These are phyloP conservation scores for Myotis daubentonii DNA, from an alignment of 2,797 vertebrate genomes.

Conservation along the genomic window DNA sequence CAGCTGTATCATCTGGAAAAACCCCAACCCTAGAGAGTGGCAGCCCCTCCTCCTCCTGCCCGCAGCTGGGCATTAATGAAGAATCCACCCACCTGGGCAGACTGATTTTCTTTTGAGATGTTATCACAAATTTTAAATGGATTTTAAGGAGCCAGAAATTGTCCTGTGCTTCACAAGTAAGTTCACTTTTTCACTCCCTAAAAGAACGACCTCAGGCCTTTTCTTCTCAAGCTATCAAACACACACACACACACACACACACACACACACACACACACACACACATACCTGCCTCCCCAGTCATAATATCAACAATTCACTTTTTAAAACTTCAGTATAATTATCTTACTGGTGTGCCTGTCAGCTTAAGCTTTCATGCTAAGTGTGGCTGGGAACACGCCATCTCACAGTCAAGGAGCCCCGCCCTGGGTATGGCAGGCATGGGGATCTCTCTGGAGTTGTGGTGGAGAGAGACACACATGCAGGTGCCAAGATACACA, in stretches of 20 bases:
- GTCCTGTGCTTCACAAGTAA: neutral
- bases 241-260: neutral
- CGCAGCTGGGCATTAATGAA: neutral
- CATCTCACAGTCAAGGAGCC: neutral
- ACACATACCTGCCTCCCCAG: no score
- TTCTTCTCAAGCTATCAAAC: neutral
- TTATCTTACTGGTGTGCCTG: neutral
- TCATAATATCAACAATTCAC: neutral
- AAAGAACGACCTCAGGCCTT: neutral
- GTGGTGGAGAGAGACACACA: neutral
- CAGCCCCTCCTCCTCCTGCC: neutral
- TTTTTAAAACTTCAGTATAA: neutral
- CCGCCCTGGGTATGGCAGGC: no score
- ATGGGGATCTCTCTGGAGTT: fast-evolving
- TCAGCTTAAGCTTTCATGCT: neutral
- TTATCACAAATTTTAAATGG: neutral
- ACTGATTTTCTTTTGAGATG: neutral
- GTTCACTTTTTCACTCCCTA: neutral
- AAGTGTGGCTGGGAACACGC: neutral
- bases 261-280: no score
- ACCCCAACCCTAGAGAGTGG: neutral
- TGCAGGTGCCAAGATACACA: neutral
- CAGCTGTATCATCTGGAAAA: neutral
- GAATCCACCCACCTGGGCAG: neutral
- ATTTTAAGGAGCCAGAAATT: neutral